These are phyloP conservation scores for Drosophila pseudotakahashii DNA, from an alignment of 2,888 invertebrate genomes.

Conservation along the genomic window DNA sequence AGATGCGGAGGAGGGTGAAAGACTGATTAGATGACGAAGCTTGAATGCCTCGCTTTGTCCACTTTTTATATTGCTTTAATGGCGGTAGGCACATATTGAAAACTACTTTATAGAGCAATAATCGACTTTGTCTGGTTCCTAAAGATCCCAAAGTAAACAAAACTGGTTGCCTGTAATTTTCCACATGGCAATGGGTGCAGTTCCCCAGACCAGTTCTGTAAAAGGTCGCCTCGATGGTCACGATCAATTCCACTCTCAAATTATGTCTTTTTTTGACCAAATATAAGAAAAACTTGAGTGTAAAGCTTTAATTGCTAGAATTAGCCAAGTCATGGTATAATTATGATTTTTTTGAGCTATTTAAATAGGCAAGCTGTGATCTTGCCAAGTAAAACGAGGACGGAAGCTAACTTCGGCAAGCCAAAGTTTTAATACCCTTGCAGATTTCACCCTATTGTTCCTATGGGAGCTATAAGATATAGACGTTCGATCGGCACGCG, in stretches of 20 bases:
- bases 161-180: slow-evolving; percentile 69
- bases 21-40: slow-evolving; percentile 42
- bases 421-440: too few species aligned
- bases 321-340: slow-evolving; percentile 13
- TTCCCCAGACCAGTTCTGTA: slow-evolving; percentile 64
- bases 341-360: slow-evolving; percentile 5
- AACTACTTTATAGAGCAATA: slow-evolving; percentile 30
- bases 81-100: slow-evolving; percentile 42
- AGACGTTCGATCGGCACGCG: too few species aligned
- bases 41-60: slow-evolving; percentile 31
- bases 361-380: not conserved
- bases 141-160: slow-evolving; percentile 31
- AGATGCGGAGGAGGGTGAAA: slow-evolving; percentile 1
- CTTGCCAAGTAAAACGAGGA: too few species aligned
- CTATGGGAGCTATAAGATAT: too few species aligned
- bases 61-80: slow-evolving; percentile 14
- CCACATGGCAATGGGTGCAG: slow-evolving; percentile 57
- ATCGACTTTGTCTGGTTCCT: slow-evolving; percentile 9
- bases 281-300: not conserved
- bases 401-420: too few species aligned
- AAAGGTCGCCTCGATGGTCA: slow-evolving; percentile 51
- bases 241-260: slow-evolving; percentile 19
- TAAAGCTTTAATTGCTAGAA: slow-evolving; percentile 4
- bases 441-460: too few species aligned
- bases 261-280: not conserved